phyloP scores from a whole-genome alignment of 2,113 vertebrate species.

The Scortum barcoo region DNA sequence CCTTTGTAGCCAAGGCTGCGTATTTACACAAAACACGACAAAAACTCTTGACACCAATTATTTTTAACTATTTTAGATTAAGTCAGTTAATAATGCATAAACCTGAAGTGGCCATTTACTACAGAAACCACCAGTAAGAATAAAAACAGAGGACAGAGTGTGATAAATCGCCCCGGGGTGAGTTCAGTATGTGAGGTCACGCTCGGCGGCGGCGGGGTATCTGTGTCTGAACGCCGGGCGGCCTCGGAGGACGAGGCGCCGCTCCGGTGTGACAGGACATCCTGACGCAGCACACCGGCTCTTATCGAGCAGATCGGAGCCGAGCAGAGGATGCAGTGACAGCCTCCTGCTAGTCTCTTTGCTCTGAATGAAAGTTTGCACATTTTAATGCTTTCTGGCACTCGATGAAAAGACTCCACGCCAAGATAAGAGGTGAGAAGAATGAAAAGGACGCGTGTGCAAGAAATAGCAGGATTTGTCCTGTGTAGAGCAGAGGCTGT shows the following conservation, averaged over 20 bases:
- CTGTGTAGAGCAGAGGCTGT: not conserved
- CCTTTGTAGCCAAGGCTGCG: conserved; percentile 20
- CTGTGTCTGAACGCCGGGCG: not conserved
- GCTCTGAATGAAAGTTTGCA: conserved; percentile 1
- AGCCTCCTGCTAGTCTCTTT: not conserved
- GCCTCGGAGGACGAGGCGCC: not conserved
- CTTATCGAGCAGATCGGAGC: not conserved
- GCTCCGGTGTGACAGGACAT: not conserved
- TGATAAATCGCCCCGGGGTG: not conserved
- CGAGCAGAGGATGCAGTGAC: not conserved
- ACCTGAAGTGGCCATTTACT: not conserved
- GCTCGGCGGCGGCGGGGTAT: not conserved
- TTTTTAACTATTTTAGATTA: not conserved
- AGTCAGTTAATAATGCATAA: conserved; percentile 15
- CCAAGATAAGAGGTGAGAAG: conserved; percentile 36
- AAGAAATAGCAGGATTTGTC: conserved; percentile 19
- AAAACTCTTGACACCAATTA: conserved; percentile 43
- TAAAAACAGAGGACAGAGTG: not conserved
- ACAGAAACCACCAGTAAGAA: not conserved
- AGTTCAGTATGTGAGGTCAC: not conserved
- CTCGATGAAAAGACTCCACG: conserved; percentile 7
- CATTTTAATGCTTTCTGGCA: not conserved
- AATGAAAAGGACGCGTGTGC: not conserved
- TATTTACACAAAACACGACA: conserved; percentile 21
- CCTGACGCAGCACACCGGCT: not conserved